A percentile compares a stretch with the other conserved stretches of the same genome.
Evolutionary conservation across 2,888 invertebrate species (phyloP).

Genomic region (Muschampia plurimacula): DNA sequence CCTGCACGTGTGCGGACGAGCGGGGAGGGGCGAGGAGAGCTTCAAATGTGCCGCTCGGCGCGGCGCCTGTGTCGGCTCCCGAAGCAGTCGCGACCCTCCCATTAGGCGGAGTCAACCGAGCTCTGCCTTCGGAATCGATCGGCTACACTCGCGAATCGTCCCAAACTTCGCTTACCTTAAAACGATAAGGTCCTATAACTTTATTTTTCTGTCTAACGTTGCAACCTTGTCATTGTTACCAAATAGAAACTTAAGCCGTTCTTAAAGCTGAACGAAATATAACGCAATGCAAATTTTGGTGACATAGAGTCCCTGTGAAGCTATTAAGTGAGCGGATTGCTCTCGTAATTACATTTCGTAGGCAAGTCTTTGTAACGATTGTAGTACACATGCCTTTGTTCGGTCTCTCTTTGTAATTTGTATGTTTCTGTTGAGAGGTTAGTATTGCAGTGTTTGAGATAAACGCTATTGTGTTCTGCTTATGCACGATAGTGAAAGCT

Average conservation of each 20-base stretch:
- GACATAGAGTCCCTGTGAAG: slow-evolving; percentile 73
- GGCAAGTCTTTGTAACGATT: slow-evolving; percentile 76
- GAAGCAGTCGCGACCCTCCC: slow-evolving; percentile 80
- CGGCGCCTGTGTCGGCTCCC: slow-evolving; percentile 81
- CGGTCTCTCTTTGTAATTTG: slow-evolving; percentile 69
- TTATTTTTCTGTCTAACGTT: slow-evolving; percentile 31
- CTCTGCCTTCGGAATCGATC: slow-evolving; percentile 81
- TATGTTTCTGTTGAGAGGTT: slow-evolving; percentile 57
- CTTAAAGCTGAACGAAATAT: slow-evolving; percentile 49
- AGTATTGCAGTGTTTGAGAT: slow-evolving; percentile 43
- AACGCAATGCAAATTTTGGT: slow-evolving; percentile 76
- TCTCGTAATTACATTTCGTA: slow-evolving; percentile 82
- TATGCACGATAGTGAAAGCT: slow-evolving; percentile 62
- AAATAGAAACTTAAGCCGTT: slow-evolving; percentile 53
- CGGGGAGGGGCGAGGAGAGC: slow-evolving; percentile 66
- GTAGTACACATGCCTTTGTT: slow-evolving; percentile 60
- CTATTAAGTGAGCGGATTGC: slow-evolving; percentile 79
- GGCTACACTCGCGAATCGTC: slow-evolving; percentile 70
- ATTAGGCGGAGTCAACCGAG: slow-evolving; percentile 78
- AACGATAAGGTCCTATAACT: slow-evolving; percentile 59
- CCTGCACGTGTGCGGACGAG: no score
- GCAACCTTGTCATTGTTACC: slow-evolving; percentile 61
- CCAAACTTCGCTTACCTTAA: slow-evolving; percentile 53
- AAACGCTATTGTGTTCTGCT: slow-evolving; percentile 49
- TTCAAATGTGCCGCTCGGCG: slow-evolving; percentile 78